Percentiles rank a stretch among this genome's conserved stretches.
Evolutionary conservation across 2,797 vertebrate species (phyloP).

Genomic region (Sylvilagus floridanus): DNA sequence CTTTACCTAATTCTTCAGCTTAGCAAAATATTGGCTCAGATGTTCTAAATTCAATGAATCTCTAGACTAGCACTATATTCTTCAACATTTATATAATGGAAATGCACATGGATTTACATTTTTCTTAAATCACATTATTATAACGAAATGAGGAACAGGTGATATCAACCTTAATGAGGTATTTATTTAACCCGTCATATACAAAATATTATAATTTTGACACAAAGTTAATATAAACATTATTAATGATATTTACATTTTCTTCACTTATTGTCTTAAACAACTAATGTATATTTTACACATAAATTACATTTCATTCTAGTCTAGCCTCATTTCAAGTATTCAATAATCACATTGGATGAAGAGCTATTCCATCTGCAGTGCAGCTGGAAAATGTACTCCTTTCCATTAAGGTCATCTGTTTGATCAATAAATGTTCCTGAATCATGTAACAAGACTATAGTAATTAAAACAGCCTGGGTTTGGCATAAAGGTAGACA

Average conservation of each 20-base stretch:
- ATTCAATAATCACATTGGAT: not conserved
- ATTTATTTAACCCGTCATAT: not conserved
- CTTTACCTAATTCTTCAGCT: not conserved
- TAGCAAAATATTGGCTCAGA: not conserved
- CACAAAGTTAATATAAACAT: slow-evolving; percentile 1
- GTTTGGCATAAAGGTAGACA: no score
- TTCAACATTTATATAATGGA: not conserved
- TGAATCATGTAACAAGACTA: not conserved
- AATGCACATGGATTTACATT: not conserved
- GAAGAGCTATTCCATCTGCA: not conserved
- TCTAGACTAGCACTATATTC: not conserved
- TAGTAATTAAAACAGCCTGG: no score
- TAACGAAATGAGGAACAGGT: not conserved
- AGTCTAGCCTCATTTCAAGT: not conserved
- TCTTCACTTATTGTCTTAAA: not conserved
- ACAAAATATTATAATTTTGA: slow-evolving; percentile 2
- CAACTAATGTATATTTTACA: not conserved
- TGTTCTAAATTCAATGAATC: not conserved
- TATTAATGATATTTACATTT: not conserved
- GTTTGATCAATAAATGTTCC: not conserved
- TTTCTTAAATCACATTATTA: not conserved
- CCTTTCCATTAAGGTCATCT: not conserved
- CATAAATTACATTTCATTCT: not conserved
- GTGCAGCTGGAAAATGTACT: not conserved
- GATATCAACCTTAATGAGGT: not conserved